Evolutionary conservation across 2,113 vertebrate species (phyloP).

Genomic region (Aleadryas rufinucha): DNA sequence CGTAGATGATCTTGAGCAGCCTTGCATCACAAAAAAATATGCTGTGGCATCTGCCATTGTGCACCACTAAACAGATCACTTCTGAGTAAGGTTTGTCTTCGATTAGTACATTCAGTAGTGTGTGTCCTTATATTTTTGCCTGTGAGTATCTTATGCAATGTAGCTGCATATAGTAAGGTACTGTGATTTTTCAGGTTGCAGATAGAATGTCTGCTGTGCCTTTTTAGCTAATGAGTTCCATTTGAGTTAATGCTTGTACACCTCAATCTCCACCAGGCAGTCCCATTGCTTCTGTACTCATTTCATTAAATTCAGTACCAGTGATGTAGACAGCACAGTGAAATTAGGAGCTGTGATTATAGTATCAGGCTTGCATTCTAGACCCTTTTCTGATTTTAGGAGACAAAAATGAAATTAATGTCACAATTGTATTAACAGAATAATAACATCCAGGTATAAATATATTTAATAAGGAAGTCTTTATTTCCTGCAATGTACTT

Average conservation of each 20-base stretch:
- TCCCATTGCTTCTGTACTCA: background rate
- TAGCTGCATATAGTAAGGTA: background rate
- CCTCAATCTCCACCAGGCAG: constrained; percentile 7
- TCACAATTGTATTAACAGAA: background rate
- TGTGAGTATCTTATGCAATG: background rate
- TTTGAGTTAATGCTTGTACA: constrained; percentile 39
- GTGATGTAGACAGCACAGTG: background rate
- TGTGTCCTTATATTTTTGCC: background rate
- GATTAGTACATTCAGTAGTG: background rate
- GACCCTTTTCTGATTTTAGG: background rate
- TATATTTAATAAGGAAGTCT: background rate
- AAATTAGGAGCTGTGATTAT: background rate
- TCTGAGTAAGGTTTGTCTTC: background rate
- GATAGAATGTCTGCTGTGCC: background rate
- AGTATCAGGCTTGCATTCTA: background rate
- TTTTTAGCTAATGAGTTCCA: constrained; percentile 23
- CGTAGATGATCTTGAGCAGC: constrained; percentile 67
- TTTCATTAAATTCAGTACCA: background rate
- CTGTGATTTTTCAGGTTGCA: background rate
- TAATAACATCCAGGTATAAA: background rate
- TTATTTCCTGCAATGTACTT: background rate
- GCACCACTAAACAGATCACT: constrained; percentile 26
- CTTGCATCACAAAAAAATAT: constrained; percentile 71
- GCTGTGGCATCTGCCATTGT: constrained; percentile 63
- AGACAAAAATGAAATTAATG: background rate